Conservation (phyloP, 2,888 invertebrate species). For the Drosophila tripunctata region DNA sequence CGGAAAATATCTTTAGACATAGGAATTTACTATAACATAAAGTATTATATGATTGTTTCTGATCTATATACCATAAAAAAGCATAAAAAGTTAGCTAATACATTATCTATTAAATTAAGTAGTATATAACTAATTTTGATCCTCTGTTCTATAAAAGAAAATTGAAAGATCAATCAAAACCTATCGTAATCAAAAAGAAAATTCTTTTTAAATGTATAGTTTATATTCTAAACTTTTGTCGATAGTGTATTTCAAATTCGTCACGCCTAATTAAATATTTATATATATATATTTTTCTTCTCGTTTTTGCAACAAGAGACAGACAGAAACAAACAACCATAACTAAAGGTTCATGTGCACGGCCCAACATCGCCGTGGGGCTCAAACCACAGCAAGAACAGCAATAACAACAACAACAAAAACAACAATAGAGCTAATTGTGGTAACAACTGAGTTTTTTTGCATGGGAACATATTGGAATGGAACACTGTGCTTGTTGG, state of each 20-base stretch:
- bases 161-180: too few relatives aligned
- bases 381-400: conserved; percentile 23
- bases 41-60: too few relatives aligned
- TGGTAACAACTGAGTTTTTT: conserved; percentile 15
- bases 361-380: conserved; percentile 38
- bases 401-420: conserved; percentile 21
- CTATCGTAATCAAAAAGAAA: neutral
- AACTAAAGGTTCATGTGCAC: conserved; percentile 68
- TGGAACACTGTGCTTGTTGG: conserved; percentile 49
- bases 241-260: conserved; percentile 35
- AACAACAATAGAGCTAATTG: conserved; percentile 37
- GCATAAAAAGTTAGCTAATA: too few relatives aligned
- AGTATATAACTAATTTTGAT: too few relatives aligned
- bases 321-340: conserved; percentile 20
- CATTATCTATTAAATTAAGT: too few relatives aligned
- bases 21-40: too few relatives aligned
- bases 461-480: conserved; percentile 46
- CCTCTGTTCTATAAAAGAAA: too few relatives aligned
- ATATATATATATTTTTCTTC: conserved; percentile 1
- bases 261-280: conserved; percentile 1
- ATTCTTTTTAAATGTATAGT: too few relatives aligned
- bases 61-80: too few relatives aligned
- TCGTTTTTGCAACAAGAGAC: conserved; percentile 18
- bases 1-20: neutral
- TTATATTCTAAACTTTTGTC: neutral